Evolutionary conservation across 35 echinoderm and acorn worm species (phyloP), one percentile per base, ranked within the genome.

Genomic region (Stichopus chloronotus): DNA sequence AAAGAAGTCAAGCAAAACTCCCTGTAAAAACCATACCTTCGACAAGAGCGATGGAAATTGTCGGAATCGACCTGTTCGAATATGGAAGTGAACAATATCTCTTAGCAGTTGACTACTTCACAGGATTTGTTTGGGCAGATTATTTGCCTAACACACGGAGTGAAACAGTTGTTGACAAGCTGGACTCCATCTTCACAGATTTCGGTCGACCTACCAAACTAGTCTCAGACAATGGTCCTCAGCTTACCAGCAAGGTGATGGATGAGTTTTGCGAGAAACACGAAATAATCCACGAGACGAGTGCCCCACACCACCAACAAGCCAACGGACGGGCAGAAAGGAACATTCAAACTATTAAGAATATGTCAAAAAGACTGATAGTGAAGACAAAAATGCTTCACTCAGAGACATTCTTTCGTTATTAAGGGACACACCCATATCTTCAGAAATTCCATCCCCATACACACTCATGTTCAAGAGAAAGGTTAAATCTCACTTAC

Each of bases 31-130:
- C 74, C 78, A 81, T 60, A 59, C 91, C 52, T 30, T 53, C 76
- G 9, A 23, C 91, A 59, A 57, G 78, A 83, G 91, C 77, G n/a
- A 65, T 92, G 91, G 74, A 92, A 79, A 92, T 92, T 56, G 57
- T 92, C 69, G 76, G 55, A 59, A 92, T 92, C 57, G 76, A 92
- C 60, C 58, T 92, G 57, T 23, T 83, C 5, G 88, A 91, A 54
- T 89, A 89, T 24, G 87, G 87, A 25, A 89, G 63, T 58, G 20
- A 63, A 53, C 87, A 65, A 8, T 92, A 58, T 81, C 72, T 92
- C 2, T 83, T 83, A 92, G 56, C 91, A 92, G 91, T 92, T 57
- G 91, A 92, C 58, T 81, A 92, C 57, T 92, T 81, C 76, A 83
- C 77, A 80, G 76, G 91, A 83, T 89, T 89, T 72, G 87, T 92